Base-by-base conservation (phyloP, 2,797 vertebrate species). In the Malacoctenus gilli region DNA sequence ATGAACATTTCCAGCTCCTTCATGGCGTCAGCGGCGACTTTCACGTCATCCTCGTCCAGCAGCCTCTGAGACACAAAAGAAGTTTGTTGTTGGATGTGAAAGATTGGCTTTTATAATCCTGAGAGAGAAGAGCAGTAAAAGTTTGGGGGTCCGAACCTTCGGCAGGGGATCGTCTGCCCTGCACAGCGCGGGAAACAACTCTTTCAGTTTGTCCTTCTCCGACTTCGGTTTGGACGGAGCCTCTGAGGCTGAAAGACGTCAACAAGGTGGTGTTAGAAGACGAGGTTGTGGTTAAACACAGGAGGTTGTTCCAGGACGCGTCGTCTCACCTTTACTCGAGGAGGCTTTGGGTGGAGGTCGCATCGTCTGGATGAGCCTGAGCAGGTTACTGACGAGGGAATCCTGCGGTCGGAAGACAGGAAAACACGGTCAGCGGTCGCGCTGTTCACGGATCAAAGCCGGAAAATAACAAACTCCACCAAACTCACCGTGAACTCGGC, bases 331-430 rank as follows among this genome's bases (percentile, higher is more conserved):
- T 94, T 94, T 95, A 68, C 91, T 94, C 0, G 88, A 72, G 2
- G 94, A 91, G 0, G 89, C 69, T 20, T 94, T 96, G 1, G 93
- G 37, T 8, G 94, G 93, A 23, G 95, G 96, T 3, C 95, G 91
- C 97, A 99, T 99, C 0, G 97, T 99, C 77, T 99, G 97, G 50
- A 99, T 99, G 65, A 99, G 94, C 22, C 97, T 92, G 0, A 99
- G 85, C 72, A 99, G 82, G 62, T 99, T 99, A 56, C 95, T 85
- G 22, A 97, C 58, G 53, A 99, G 96, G 0, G 97, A 98, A 78
- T 99, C 97, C 97, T 38, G 11, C 14, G 16, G 35, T 8, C 2
- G 16, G 8, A 12, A 32, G 30, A 32, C 8, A 32, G 9, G 1
- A 28, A 28, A 28, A 28, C 25, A 28, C 6, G 6, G 25, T 5